Base-by-base conservation (phyloP, 2,888 invertebrate genomes). In the Athalia cordata region DNA sequence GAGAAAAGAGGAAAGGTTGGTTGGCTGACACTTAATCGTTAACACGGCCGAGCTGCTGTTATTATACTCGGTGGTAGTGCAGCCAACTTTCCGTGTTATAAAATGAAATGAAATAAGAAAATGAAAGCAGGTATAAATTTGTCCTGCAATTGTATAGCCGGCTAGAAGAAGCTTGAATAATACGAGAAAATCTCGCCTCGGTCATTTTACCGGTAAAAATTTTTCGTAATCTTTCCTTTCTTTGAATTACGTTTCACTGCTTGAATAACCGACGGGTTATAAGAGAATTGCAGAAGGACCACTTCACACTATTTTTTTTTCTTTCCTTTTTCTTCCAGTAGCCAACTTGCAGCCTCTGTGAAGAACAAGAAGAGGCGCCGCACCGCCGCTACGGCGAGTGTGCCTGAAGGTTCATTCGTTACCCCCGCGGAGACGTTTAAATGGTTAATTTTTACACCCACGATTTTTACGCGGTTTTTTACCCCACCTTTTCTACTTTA, bases 371-470 rank as follows among this genome's bases (percentile, higher is more conserved):
- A 29, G 29, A 29, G 29, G 29, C 29, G 29, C 78, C 80, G n/a
- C 62, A 29, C 7, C 7, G 66, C 74, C 55, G 80, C 77, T 81
- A 78, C 80, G 82, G 82, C 84, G 82, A 85, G 85, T 85, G 85
- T 78, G 81, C 83, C 84, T 84, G 85, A 87, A 85, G 85, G 85
- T 86, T 82, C 85, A 87, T 88, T 87, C 83, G 83, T 87, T 87
- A 87, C 83, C 78, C 29, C 47, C 47, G 57, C 57, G 57, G 78
- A 81, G 84, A 86, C 84, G 83, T 85, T 86, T 85, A 85, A 86
- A 86, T 85, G 84, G 85, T 87, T 88, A 86, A 88, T 88, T 88
- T 87, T 86, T 86, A 88, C 85, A 84, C 81, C 82, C 83, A 78
- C 87, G 84, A 87, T 87, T 87, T 87, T 85, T 85, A 82, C 85